Percentiles rank a stretch among this genome's conserved stretches.
Evolutionary conservation across 1,140 invertebrate species (phyloP).

Genomic region (Cotesia typhae): DNA sequence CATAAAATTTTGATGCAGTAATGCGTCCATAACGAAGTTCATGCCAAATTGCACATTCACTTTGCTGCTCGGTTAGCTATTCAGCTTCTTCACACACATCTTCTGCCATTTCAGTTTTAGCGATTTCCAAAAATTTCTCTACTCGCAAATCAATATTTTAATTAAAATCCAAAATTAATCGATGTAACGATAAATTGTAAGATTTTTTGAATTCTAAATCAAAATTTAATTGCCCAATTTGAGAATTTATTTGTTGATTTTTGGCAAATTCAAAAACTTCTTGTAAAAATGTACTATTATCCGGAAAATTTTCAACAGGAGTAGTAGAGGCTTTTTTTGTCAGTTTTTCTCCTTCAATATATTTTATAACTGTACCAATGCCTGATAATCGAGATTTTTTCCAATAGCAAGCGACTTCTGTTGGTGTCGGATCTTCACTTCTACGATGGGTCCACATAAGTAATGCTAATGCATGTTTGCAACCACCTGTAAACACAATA

Average conservation of each 20-base stretch:
- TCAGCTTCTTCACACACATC: constrained; percentile 41
- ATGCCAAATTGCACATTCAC: constrained; percentile 47
- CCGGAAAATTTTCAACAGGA: background rate
- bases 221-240: constrained; percentile 6
- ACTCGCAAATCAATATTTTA: background rate
- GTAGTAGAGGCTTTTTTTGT: background rate
- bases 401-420: constrained; percentile 50
- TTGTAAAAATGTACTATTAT: constrained; percentile 38
- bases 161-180: background rate
- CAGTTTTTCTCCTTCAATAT: constrained; percentile 37
- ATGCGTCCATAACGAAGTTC: constrained; percentile 54
- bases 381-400: constrained; percentile 46
- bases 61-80: constrained; percentile 43
- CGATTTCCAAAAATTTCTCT: background rate
- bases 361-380: constrained; percentile 42
- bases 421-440: constrained; percentile 47
- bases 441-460: constrained; percentile 47
- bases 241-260: constrained; percentile 7
- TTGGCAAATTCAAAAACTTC: constrained; percentile 25
- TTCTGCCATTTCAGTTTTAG: background rate
- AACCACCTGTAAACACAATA: constrained; percentile 35
- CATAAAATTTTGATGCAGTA: constrained; percentile 58
- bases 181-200: constrained; percentile 15
- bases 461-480: constrained; percentile 45
- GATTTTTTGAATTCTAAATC: constrained; percentile 1